These are phyloP conservation scores for Bacillus rossius DNA, from an alignment of 1,140 invertebrate species.

Conservation along the genomic window DNA sequence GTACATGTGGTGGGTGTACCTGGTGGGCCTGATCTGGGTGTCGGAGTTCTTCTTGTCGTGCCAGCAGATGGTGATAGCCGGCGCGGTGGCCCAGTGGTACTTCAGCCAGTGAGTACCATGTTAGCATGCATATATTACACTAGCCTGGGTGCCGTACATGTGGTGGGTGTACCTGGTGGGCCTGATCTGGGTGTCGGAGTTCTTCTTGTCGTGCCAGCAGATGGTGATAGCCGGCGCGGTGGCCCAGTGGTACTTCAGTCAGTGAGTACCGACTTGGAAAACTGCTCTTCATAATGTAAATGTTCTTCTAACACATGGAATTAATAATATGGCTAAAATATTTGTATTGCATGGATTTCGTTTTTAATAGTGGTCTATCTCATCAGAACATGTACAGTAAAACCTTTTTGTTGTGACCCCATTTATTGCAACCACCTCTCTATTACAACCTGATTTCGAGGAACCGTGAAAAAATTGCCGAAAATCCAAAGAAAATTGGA, in stretches of 20 bases:
- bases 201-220: conserved; percentile 86
- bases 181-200: conserved; percentile 86
- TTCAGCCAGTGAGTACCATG: conserved; percentile 58
- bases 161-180: conserved; percentile 90
- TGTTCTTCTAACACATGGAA: too few relatives aligned
- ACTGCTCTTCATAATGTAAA: too few relatives aligned
- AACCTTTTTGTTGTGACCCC: too few relatives aligned
- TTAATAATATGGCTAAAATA: too few relatives aligned
- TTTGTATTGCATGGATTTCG: too few relatives aligned
- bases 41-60: conserved; percentile 88
- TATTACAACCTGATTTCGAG: too few relatives aligned
- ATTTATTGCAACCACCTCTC: too few relatives aligned
- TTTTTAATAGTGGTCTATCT: too few relatives aligned
- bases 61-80: conserved; percentile 86
- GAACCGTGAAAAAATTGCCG: too few relatives aligned
- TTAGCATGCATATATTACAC: too few relatives aligned
- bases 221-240: conserved; percentile 87
- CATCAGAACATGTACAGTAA: too few relatives aligned
- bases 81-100: conserved; percentile 85
- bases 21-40: conserved; percentile 86
- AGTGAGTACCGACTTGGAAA: conserved; percentile 53
- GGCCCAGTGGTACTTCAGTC: conserved; percentile 80
- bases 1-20: conserved; percentile 88
- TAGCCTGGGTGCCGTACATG: conserved; percentile 76
- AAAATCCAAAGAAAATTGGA: too few relatives aligned